Conservation (phyloP, 2,797 vertebrate species). For the Eidolon dupreanum region DNA sequence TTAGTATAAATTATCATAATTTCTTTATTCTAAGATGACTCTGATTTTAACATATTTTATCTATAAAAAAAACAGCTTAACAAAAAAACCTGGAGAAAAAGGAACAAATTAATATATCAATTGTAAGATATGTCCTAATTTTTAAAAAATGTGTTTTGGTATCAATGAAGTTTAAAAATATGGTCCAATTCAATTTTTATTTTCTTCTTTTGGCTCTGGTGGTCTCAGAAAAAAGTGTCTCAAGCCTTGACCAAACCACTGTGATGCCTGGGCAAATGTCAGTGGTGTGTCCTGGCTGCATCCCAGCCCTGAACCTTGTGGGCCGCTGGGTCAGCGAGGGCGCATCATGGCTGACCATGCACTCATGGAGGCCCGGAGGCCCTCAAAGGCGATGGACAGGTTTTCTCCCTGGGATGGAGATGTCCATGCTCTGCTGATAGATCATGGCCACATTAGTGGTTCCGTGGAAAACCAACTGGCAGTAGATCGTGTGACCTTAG, state of each 20-base stretch:
- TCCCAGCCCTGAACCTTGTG: not conserved
- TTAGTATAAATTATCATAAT: conserved; percentile 78
- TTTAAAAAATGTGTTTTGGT: not conserved
- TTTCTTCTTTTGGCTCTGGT: conserved; percentile 18
- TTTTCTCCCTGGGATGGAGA: not conserved
- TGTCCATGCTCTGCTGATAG: not conserved
- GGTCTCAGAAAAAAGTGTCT: not conserved
- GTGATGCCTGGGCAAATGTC: not conserved
- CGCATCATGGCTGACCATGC: not conserved
- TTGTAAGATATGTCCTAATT: not conserved
- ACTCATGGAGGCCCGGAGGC: not conserved
- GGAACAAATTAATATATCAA: conserved; percentile 30
- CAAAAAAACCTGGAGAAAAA: not conserved
- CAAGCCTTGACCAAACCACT: not conserved
- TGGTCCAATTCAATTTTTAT: conserved; percentile 3
- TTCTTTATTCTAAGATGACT: conserved; percentile 57
- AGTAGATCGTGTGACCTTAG: not conserved
- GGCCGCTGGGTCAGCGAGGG: not conserved
- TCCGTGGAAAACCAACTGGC: not conserved
- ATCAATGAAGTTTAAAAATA: not conserved
- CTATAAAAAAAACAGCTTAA: conserved; percentile 34
- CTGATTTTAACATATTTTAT: conserved; percentile 50
- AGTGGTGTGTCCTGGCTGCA: not conserved
- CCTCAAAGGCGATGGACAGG: not conserved
- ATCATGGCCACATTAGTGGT: not conserved